A percentile compares a stretch with the other conserved stretches of the same genome.
Conservation (phyloP, 2,113 vertebrate species). For the Platichthys flesus region DNA sequence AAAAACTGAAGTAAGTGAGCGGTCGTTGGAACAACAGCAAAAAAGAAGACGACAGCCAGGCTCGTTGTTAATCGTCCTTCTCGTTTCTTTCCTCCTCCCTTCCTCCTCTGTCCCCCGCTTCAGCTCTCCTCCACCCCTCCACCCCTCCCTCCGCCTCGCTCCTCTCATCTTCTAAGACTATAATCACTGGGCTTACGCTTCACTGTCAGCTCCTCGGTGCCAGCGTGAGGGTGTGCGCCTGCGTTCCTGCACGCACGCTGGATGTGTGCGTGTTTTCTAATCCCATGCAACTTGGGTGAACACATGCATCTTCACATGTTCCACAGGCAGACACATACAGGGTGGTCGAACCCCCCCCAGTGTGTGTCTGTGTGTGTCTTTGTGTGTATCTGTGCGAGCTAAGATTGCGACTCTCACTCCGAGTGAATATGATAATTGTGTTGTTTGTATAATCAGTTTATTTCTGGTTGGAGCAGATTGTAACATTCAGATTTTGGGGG, state of each 20-base stretch:
- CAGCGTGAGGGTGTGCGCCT: constrained; percentile 32
- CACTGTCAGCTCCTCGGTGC: constrained; percentile 65
- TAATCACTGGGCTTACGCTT: constrained; percentile 67
- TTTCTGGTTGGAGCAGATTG: too few species aligned
- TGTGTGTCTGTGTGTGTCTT: constrained; percentile 7
- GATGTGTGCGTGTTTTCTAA: constrained; percentile 4
- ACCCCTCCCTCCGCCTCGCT: constrained; percentile 81
- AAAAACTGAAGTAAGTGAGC: not conserved
- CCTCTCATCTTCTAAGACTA: constrained; percentile 64
- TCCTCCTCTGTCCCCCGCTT: constrained; percentile 28
- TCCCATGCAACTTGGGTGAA: not conserved
- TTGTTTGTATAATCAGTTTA: too few species aligned
- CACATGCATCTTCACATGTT: constrained; percentile 16
- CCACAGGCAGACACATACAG: constrained; percentile 11
- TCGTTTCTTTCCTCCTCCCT: constrained; percentile 17
- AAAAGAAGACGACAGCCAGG: constrained; percentile 17
- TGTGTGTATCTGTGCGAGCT: not conserved
- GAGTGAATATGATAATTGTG: too few species aligned
- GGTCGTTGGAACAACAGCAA: constrained; percentile 11
- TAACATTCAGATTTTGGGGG: too few species aligned
- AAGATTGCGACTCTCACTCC: too few species aligned
- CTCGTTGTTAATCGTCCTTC: constrained; percentile 34
- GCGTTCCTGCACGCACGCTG: constrained; percentile 4
- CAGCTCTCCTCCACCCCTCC: constrained; percentile 73
- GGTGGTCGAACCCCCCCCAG: constrained; percentile 30